phyloP scores from a whole-genome alignment of 2,888 invertebrate species.

The Brachyptera risi region DNA sequence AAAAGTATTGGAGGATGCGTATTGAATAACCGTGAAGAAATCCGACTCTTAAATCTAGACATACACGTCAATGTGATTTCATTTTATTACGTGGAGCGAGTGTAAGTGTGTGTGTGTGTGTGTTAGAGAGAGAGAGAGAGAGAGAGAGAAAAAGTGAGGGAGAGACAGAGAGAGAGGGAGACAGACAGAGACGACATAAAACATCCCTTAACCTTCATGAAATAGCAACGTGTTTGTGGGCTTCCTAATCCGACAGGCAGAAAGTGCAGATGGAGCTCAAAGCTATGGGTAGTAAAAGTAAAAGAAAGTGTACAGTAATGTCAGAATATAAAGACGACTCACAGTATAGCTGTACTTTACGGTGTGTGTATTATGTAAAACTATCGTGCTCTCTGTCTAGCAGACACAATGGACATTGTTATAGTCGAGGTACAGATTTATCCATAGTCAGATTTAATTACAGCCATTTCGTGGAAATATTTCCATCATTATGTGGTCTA shows the following conservation, averaged over 20 bases:
- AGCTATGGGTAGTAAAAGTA: not conserved
- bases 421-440: no score
- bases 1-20: not conserved
- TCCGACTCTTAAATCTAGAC: slow-evolving; percentile 1
- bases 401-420: no score
- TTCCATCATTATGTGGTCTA: no score
- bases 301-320: no score
- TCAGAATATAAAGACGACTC: no score
- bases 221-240: not conserved
- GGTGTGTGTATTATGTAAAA: no score
- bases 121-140: not conserved
- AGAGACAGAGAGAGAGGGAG: not conserved
- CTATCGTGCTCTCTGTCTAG: no score
- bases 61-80: not conserved
- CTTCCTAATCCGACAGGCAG: not conserved
- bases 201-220: not conserved
- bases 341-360: no score
- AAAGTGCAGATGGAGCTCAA: not conserved
- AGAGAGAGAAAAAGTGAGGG: not conserved
- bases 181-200: not conserved
- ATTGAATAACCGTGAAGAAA: slow-evolving; percentile 9
- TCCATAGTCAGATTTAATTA: no score
- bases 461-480: no score
- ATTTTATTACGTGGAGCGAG: slow-evolving; percentile 11
- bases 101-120: no score